A percentile compares a stretch with the other conserved stretches of the same genome.
phyloP scores from a whole-genome alignment of 1,140 invertebrate species.

The Drosophila novamexicana region DNA sequence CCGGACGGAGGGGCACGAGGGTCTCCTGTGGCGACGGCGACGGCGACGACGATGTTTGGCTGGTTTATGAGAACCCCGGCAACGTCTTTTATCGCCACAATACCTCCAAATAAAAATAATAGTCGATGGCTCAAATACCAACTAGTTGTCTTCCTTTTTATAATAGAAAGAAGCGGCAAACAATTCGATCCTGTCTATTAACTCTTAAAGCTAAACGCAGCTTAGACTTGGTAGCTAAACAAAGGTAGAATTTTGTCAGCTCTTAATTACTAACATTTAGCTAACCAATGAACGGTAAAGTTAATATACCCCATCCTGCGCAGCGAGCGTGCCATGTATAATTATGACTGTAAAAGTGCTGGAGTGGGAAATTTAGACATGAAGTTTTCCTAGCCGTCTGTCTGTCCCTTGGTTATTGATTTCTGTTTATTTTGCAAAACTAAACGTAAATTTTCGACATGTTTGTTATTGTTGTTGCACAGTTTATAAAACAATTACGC shows the following conservation, averaged over 20 bases:
- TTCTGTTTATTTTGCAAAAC: constrained; percentile 54
- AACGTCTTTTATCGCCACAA: constrained; percentile 60
- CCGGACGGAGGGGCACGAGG: constrained; percentile 9
- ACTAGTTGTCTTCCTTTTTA: not conserved
- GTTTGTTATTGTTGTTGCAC: constrained; percentile 20
- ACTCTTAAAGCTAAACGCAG: not conserved
- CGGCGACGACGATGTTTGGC: constrained; percentile 35
- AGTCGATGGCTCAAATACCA: not conserved
- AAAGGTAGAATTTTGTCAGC: too few relatives aligned
- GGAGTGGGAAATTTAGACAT: constrained; percentile 6
- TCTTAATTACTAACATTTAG: too few relatives aligned
- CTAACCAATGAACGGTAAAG: not conserved
- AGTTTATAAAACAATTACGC: too few relatives aligned
- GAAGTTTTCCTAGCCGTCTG: constrained; percentile 36
- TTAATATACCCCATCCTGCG: constrained; percentile 6
- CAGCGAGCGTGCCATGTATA: constrained; percentile 47
- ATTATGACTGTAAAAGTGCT: constrained; percentile 53
- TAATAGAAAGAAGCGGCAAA: not conserved
- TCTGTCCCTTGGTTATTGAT: constrained; percentile 58
- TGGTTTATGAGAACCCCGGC: constrained; percentile 62
- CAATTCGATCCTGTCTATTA: not conserved
- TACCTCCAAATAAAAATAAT: constrained; percentile 65
- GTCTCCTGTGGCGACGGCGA: constrained; percentile 10
- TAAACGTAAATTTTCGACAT: constrained; percentile 8
- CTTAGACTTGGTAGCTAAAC: too few relatives aligned